Evolutionary conservation across 1,140 invertebrate genomes (phyloP), one percentile per base, ranked within the genome.

Genomic region (Drosophila sp.): DNA sequence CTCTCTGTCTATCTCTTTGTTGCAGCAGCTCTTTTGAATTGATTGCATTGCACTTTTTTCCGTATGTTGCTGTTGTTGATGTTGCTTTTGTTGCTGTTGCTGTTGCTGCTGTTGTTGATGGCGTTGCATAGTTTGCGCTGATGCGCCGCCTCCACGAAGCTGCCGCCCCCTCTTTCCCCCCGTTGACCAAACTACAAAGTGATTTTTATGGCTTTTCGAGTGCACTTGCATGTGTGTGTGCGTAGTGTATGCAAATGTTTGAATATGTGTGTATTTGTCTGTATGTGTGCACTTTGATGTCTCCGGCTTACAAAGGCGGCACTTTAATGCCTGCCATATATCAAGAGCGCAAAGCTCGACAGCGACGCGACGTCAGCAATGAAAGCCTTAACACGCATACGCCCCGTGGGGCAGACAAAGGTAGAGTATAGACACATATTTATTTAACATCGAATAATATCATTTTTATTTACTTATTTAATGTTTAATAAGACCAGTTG

Each of bases 41-140:
- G 82, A 86, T 86, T 86, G 82, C 82, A 87, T 86, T 86, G 82
- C 82, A 86, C 82, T 84, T 84, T 84, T 84, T 75, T 38, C 61
- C 38, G 40, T 65, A 40, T 57, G 66, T 21, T 46, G 41, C 8
- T 62, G 41, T 53, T 48, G 45, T 46, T n/a, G n/a, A n/a, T n/a
- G n/a, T n/a, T n/a, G n/a, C n/a, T n/a, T n/a, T 32, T 80, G 78
- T 45, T 82, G 66, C 46, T 75, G 78, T 86, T 81, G 82, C 76
- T 46, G 43, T 46, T 64, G 67, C 40, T 36, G 75, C 67, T 67
- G 43, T 56, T 73, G 58, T 32, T 80, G 78, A 40, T 82, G 66
- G 50, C 78, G 78, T 86, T 81, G 82, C 76, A 87, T 87, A 86
- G 82, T 86, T 86, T 82, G 82, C 75, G 50, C 70, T 84, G 81